These are phyloP conservation scores for Pterocles burchelli DNA, from an alignment of 2,113 vertebrate genomes.

Conservation along the genomic window DNA sequence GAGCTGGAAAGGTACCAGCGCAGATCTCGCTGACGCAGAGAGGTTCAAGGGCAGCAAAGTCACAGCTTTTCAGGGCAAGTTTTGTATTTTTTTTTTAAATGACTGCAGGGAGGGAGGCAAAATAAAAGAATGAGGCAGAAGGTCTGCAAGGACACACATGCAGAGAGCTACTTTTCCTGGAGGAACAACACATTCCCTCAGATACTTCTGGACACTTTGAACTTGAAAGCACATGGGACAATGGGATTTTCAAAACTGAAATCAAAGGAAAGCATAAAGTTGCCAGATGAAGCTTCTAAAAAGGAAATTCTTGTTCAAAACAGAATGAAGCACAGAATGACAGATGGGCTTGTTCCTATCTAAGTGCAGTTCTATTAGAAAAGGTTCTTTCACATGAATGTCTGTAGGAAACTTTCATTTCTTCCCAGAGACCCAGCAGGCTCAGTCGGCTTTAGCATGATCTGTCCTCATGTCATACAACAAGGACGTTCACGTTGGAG, in stretches of 20 bases:
- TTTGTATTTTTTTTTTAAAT: not conserved
- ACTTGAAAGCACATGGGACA: constrained; percentile 51
- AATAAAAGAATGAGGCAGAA: constrained; percentile 25
- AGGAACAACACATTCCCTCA: constrained; percentile 38
- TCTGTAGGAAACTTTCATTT: not conserved
- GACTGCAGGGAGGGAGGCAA: constrained; percentile 11
- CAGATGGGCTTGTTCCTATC: constrained; percentile 13
- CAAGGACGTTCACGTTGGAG: fast-evolving
- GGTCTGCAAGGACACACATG: constrained; percentile 36
- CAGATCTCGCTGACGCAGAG: not conserved
- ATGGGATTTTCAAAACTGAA: constrained; percentile 51
- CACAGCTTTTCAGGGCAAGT: not conserved
- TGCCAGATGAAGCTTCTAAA: constrained; percentile 51
- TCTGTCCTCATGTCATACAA: not conserved
- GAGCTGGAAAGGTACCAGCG: constrained; percentile 5
- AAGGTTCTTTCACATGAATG: not conserved
- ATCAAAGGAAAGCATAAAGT: constrained; percentile 47
- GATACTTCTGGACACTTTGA: constrained; percentile 53
- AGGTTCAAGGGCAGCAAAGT: constrained; percentile 30
- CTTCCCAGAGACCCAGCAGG: not conserved
- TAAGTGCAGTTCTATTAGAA: not conserved
- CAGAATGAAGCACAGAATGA: constrained; percentile 28
- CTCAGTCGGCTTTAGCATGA: not conserved
- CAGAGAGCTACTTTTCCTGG: constrained; percentile 42
- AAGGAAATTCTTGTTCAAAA: not conserved